phyloP scores from a whole-genome alignment of 2,113 vertebrate genomes.

The Connochaetes taurinus region DNA sequence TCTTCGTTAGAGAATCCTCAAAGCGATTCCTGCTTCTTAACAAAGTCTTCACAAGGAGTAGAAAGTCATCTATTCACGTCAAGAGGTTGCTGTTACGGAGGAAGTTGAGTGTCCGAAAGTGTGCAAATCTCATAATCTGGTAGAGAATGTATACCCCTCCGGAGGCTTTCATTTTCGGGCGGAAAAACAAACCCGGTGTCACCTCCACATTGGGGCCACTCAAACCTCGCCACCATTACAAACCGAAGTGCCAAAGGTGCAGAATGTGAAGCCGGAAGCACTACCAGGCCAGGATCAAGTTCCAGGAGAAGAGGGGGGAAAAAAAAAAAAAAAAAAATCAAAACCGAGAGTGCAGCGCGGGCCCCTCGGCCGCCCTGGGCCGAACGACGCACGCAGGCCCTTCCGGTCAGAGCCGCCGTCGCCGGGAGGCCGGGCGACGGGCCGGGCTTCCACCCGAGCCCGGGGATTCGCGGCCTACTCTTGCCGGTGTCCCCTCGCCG shows the following conservation, averaged over 20 bases:
- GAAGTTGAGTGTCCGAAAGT: conserved; percentile 30
- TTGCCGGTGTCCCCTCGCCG: neutral
- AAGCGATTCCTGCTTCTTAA: neutral
- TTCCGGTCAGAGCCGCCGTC: conserved; percentile 42
- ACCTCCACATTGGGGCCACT: conserved; percentile 18
- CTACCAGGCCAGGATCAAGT: neutral
- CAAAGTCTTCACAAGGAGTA: neutral
- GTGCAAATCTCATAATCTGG: neutral
- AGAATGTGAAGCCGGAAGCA: neutral
- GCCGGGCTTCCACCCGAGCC: conserved; percentile 68
- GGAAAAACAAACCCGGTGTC: conserved; percentile 50
- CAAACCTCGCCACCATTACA: conserved; percentile 57
- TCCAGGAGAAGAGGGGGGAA: neutral
- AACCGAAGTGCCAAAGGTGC: conserved; percentile 40
- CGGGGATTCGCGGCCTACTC: conserved; percentile 77
- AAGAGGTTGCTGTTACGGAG: conserved; percentile 11
- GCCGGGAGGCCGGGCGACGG: conserved; percentile 35
- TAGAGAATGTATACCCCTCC: neutral
- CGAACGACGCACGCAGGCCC: conserved; percentile 42
- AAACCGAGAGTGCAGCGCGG: neutral
- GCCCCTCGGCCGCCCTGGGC: neutral
- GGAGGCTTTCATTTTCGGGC: conserved; percentile 47
- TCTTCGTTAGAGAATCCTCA: conserved; percentile 14
- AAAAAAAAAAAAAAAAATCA: neutral
- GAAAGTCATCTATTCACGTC: conserved; percentile 32